Evolutionary conservation across 1,140 invertebrate genomes (phyloP).

Genomic region (Lepidurus couesii): DNA sequence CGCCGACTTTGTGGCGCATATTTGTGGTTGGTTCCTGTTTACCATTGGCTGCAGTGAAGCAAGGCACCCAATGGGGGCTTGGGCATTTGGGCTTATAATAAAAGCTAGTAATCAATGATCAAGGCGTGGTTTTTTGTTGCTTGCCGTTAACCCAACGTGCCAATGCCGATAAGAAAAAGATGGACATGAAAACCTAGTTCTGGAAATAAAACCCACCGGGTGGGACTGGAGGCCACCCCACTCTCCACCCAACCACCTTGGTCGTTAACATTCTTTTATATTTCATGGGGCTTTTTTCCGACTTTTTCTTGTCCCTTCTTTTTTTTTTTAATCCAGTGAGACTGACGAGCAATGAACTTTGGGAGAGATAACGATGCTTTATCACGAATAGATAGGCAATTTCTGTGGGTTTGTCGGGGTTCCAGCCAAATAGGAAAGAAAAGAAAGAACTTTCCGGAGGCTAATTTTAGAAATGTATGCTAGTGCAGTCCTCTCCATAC

Average conservation of each 20-base stretch:
- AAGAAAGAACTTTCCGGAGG: neutral
- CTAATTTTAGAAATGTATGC: conserved; percentile 6
- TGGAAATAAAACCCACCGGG: neutral
- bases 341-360: neutral
- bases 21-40: neutral
- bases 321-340: neutral
- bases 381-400: conserved; percentile 2
- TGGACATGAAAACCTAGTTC: neutral
- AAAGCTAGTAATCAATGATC: conserved; percentile 8
- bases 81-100: neutral
- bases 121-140: conserved; percentile 17
- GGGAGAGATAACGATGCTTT: conserved; percentile 9
- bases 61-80: neutral
- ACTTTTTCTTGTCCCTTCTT: too few relatives aligned
- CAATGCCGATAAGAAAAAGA: conserved; percentile 16
- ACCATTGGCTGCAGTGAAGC: neutral
- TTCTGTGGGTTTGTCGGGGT: neutral
- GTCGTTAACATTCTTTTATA: neutral
- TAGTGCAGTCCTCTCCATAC: neutral
- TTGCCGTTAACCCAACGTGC: conserved; percentile 2
- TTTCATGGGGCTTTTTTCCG: neutral
- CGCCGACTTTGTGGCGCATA: neutral
- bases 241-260: neutral
- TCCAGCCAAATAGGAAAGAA: conserved; percentile 5
- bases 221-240: neutral